These are phyloP conservation scores for Tiliqua scincoides DNA, from an alignment of 2,113 vertebrate genomes.

Conservation along the genomic window DNA sequence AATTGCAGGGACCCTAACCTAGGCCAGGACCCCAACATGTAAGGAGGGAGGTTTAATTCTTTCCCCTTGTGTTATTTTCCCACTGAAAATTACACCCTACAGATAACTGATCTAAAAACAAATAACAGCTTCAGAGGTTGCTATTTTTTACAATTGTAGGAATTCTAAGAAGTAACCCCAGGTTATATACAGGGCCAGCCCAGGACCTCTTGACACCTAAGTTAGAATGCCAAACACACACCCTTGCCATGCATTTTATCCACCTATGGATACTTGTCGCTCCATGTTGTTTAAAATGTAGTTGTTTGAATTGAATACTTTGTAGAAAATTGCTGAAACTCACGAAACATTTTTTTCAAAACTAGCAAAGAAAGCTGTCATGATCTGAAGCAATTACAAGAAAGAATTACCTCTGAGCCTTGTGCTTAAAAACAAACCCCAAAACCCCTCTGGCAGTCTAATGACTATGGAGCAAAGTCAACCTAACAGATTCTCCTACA, in stretches of 20 bases:
- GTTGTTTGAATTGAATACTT: not conserved
- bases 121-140: not conserved
- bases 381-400: not conserved
- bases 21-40: too few relatives aligned
- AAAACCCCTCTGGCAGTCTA: not conserved
- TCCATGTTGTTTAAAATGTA: not conserved
- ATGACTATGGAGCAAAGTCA: not conserved
- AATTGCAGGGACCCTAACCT: too few relatives aligned
- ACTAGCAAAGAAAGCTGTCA: not conserved
- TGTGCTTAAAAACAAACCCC: not conserved
- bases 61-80: not conserved
- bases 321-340: not conserved
- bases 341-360: not conserved
- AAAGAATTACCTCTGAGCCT: not conserved
- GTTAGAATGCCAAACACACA: too few relatives aligned
- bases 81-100: not conserved
- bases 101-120: not conserved
- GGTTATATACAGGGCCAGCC: not conserved
- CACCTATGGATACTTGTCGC: not conserved
- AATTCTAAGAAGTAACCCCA: not conserved
- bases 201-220: too few relatives aligned
- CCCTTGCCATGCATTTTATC: not conserved
- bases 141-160: not conserved
- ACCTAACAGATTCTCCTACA: not conserved
- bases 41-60: not conserved